Evolutionary conservation across 2,113 vertebrate species (phyloP), one percentile per base, ranked within the genome.

Genomic region (Conger conger): DNA sequence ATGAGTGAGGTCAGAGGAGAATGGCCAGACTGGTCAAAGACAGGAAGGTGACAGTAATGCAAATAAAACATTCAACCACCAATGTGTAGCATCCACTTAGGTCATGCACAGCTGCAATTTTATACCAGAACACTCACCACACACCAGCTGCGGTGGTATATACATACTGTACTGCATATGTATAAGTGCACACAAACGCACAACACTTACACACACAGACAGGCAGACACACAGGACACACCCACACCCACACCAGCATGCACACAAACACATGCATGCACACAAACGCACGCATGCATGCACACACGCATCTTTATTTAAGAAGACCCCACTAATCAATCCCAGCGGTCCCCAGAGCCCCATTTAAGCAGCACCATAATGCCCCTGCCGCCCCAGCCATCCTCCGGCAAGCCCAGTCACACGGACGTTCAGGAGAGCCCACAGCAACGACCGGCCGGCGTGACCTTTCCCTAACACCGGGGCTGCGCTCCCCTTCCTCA

Each of bases 241-340:
- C 45, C 11, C 0, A 13, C 8, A 50, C 45, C 0, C 40, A 42
- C 40, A 42, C 40, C 0, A 4, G 9, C 40, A 42, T 1, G 9
- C 40, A 42, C 40, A 42, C 1, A 42, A 4, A 42, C 40, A 42
- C 1, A 1, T 9, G 9, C 40, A 42, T 42, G 40, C 40, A 42
- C 40, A 42, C 40, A 9, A 7, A 57, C 54, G 9, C 40, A 20
- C 54, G 15, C 54, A 57, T 16, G 20, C 57, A 63, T 9, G 9
- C 40, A 20, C 54, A 2, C 54, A 57, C 54, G 20, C 57, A 63
- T 9, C 30, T 60, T 16, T 45, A 60, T n/a, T n/a, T 80, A 23
- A 80, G 79, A 82, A 13, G 37, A 82, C 8, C 30, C 13, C 54
- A 30, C 35, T 35, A 60, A 82, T 57, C 57, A 82, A 82, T 82